Evolutionary conservation across 2,888 invertebrate species (phyloP).

Genomic region (Calliopum simillimum): DNA sequence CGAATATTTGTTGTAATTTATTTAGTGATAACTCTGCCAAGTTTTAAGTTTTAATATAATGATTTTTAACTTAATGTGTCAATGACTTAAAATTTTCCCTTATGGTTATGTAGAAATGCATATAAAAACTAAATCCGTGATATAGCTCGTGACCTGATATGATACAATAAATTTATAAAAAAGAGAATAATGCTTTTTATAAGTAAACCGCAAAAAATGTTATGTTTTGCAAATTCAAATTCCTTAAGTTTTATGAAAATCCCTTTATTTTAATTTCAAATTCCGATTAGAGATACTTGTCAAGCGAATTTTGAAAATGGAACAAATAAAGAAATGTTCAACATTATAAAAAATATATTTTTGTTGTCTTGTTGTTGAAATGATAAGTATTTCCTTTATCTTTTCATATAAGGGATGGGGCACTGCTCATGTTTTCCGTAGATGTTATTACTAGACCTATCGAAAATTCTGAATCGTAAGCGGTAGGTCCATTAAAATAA

Average conservation of each 20-base stretch:
- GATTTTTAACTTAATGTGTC: not conserved
- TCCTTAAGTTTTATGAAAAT: not conserved
- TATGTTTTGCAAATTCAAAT: not conserved
- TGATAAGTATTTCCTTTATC: too few species aligned
- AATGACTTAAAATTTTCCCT: not conserved
- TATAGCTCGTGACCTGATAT: constrained; percentile 32
- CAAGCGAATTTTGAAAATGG: constrained; percentile 12
- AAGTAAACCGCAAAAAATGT: not conserved
- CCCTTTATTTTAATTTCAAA: not conserved
- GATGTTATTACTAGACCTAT: too few species aligned
- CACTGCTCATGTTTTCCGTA: too few species aligned
- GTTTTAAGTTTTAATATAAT: not conserved
- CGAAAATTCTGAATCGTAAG: too few species aligned
- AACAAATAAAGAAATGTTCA: constrained; percentile 39
- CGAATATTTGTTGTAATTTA: constrained; percentile 25
- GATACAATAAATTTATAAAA: too few species aligned
- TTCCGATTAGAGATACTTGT: not conserved
- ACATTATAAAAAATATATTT: constrained; percentile 18
- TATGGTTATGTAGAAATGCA: constrained; percentile 13
- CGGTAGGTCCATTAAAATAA: too few species aligned
- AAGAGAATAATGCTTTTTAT: too few species aligned
- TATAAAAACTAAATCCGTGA: constrained; percentile 1
- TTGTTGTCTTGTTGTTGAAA: not conserved
- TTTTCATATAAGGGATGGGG: too few species aligned
- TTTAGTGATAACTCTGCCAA: constrained; percentile 17